Conservation (phyloP, 2,113 vertebrate genomes). For the Glareola pratincola region DNA sequence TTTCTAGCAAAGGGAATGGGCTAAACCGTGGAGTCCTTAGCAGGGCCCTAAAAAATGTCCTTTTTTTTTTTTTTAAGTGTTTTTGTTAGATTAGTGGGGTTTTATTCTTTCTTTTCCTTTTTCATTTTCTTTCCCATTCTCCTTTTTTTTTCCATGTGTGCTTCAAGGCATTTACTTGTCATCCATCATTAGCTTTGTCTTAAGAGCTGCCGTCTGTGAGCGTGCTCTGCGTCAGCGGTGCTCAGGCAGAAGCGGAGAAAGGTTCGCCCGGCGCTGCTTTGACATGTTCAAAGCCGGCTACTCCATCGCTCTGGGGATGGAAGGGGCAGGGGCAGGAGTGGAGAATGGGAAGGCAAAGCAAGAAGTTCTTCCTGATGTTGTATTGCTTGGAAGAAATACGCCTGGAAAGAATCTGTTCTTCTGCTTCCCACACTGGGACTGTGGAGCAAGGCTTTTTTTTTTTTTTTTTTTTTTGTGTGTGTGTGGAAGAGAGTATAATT, state of each 20-base stretch:
- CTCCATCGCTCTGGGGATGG: conserved; percentile 28
- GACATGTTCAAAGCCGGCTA: conserved; percentile 47
- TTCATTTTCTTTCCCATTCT: conserved; percentile 37
- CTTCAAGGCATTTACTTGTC: conserved; percentile 61
- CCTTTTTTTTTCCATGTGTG: neutral
- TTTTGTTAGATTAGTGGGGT: conserved; percentile 8
- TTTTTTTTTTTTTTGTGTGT: neutral
- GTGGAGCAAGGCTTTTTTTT: neutral
- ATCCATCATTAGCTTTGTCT: conserved; percentile 63
- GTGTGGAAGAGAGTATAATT: conserved; percentile 30
- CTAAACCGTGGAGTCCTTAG: neutral
- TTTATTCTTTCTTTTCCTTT: conserved; percentile 31
- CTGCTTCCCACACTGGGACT: neutral
- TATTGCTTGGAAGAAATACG: neutral
- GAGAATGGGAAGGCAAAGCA: neutral
- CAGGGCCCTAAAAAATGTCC: neutral
- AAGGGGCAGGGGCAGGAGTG: neutral
- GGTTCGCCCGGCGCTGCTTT: conserved; percentile 16
- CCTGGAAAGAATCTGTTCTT: conserved; percentile 1
- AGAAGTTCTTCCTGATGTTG: conserved; percentile 12
- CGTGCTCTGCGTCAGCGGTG: conserved; percentile 25
- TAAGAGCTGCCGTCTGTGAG: conserved; percentile 40
- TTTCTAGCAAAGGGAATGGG: neutral
- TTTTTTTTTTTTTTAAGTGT: neutral
- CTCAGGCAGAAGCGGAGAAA: conserved; percentile 40